These are phyloP conservation scores for Pitangus sulphuratus DNA, from an alignment of 2,797 vertebrate species.

Conservation along the genomic window DNA sequence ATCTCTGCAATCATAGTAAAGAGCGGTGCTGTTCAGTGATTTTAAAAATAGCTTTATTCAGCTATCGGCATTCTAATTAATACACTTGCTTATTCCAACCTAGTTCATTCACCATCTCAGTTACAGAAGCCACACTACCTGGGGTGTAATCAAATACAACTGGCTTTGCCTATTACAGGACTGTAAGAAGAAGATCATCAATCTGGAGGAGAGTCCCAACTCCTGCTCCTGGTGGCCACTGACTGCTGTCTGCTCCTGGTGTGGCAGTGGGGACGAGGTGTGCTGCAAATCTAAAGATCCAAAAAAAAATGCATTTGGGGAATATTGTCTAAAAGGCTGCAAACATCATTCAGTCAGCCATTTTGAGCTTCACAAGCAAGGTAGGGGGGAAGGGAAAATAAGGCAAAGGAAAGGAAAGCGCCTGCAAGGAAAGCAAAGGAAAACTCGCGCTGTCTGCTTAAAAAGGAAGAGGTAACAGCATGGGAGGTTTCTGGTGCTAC, in stretches of 20 bases:
- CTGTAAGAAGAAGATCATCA: not conserved
- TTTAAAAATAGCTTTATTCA: conserved; percentile 31
- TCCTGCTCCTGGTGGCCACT: not conserved
- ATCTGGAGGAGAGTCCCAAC: not conserved
- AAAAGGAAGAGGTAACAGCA: not conserved
- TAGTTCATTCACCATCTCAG: not conserved
- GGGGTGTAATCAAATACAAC: not conserved
- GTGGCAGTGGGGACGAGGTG: not conserved
- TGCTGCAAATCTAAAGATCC: not conserved
- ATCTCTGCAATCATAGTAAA: conserved; percentile 37
- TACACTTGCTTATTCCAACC: not conserved
- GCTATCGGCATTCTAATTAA: conserved; percentile 22
- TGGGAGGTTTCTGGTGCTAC: not conserved
- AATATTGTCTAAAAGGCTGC: not conserved
- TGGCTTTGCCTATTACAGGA: not conserved
- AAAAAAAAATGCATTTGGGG: not conserved
- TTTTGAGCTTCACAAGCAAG: not conserved
- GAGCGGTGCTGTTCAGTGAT: conserved; percentile 18
- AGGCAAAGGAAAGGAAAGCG: not conserved
- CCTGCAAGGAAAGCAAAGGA: not conserved
- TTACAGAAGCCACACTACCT: not conserved
- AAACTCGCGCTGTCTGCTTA: not conserved
- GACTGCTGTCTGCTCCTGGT: not conserved
- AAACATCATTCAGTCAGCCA: not conserved
- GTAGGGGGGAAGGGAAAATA: not conserved